phyloP scores from a whole-genome alignment of 2,797 vertebrate species.

The Cynopterus sphinx region DNA sequence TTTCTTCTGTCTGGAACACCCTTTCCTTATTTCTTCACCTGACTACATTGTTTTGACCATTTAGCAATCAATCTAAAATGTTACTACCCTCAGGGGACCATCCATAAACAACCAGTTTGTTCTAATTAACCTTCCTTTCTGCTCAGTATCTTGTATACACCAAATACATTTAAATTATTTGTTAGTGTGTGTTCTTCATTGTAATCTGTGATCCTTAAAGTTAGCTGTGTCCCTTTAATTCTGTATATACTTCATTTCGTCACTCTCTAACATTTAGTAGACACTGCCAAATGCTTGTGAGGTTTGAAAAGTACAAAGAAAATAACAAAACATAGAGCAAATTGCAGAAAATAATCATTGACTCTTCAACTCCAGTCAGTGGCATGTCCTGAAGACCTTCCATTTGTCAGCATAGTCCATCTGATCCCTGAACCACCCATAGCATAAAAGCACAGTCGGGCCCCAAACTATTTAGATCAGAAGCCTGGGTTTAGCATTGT shows the following conservation, averaged over 20 bases:
- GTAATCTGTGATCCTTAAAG: background rate
- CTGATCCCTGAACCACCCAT: background rate
- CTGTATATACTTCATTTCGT: background rate
- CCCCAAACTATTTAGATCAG: background rate
- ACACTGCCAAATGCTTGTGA: background rate
- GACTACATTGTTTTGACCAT: background rate
- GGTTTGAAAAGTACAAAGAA: background rate
- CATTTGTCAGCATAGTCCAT: background rate
- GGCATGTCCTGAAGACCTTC: background rate
- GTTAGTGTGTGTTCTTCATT: background rate
- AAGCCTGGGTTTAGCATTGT: background rate
- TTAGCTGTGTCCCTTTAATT: background rate
- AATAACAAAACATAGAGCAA: background rate
- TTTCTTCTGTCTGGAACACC: background rate
- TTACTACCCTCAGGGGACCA: background rate
- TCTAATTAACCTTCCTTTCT: background rate
- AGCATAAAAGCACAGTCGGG: background rate
- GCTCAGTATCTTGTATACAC: background rate
- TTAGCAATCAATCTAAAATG: background rate
- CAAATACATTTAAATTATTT: background rate
- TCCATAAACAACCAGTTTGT: background rate
- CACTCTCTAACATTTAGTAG: background rate
- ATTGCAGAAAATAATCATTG: background rate
- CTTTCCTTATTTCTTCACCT: background rate
- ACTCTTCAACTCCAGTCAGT: background rate